Base-by-base conservation (phyloP, 1,140 invertebrate species). In the Vanessa tameamea region DNA sequence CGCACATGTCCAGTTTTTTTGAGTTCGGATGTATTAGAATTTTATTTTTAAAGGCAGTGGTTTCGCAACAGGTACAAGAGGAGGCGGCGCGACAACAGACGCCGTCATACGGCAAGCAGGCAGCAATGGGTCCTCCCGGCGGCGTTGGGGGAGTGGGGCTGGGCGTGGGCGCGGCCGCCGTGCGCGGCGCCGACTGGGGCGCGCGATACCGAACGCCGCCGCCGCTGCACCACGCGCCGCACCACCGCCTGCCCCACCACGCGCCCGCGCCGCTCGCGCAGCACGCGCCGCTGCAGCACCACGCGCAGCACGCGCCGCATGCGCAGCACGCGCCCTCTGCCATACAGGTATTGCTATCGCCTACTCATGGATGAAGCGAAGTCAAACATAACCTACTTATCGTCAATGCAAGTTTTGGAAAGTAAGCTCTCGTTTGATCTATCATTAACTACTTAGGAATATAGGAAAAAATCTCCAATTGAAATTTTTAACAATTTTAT, bases 11-110 rank as follows among this genome's bases (percentile, higher is more conserved):
- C 20, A 1, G 20, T 20, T 20, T 20, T 20, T 20, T 20, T 37
- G 31, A 4, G 31, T 37, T 37, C 7, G 31, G 31, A 37, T 37
- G 20, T 7, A 7, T 37, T 37, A 43, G 37, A 43, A 9, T 4
- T 5, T 5, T 43, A n/a, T 43, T 43, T 9, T 43, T 43, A 9
- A 43, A 43, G 37, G 37, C 37, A 11, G 8, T 43, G 37, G 9
- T 43, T 9, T 43, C 37, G 37, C 6, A 6, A 80, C 96, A 98
- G 92, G 97, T 98, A 2, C 98, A 99, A 87, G 97, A 98, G 83
- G 97, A 98, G 84, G 98, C 97, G 59, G 97, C 97, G 1, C 93
- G 97, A 26, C 97, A 91, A 64, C 96, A 97, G 84, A 95, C 95
- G 12, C 96, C 96, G 13, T 96, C 96, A 75, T 96, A 75, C 94